phyloP scores from a whole-genome alignment of 2,113 vertebrate species.

The Garra rufa region DNA sequence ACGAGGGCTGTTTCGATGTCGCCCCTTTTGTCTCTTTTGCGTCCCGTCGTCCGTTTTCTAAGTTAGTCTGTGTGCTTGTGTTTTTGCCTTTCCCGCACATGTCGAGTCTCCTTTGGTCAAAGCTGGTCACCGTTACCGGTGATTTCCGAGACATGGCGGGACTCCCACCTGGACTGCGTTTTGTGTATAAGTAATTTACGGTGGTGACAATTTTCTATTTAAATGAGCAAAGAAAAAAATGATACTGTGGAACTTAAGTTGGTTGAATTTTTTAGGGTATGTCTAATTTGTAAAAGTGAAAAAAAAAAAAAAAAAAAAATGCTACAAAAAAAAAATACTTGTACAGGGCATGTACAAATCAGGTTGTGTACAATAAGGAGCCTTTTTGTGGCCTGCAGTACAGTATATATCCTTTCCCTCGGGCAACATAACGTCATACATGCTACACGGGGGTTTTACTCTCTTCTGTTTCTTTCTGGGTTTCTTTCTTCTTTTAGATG shows the following conservation, averaged over 20 bases:
- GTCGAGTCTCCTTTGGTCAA: conserved; percentile 58
- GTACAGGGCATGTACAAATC: conserved; percentile 87
- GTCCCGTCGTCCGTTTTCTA: conserved; percentile 55
- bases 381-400: conserved; percentile 78
- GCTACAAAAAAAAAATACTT: conserved; percentile 75
- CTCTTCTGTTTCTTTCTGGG: conserved; percentile 52
- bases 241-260: conserved; percentile 93
- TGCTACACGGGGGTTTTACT: conserved; percentile 82
- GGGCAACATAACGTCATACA: conserved; percentile 85
- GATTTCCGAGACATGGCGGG: conserved; percentile 60
- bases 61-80: conserved; percentile 36
- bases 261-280: conserved; percentile 90
- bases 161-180: conserved; percentile 72
- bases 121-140: conserved; percentile 61
- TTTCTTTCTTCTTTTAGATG: conserved; percentile 44
- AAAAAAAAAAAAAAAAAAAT: conserved; percentile 53
- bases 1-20: conserved; percentile 64
- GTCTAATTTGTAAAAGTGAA: conserved; percentile 90
- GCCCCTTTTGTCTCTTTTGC: conserved; percentile 69
- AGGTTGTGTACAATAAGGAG: conserved; percentile 85
- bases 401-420: conserved; percentile 77
- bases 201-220: conserved; percentile 93
- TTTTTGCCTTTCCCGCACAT: conserved; percentile 57
- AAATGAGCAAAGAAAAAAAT: conserved; percentile 69
- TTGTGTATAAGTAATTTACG: conserved; percentile 88